phyloP scores from a whole-genome alignment of 37 sponge, comb jelly and placozoan genomes.

The Cladorhizidae sp. region DNA sequence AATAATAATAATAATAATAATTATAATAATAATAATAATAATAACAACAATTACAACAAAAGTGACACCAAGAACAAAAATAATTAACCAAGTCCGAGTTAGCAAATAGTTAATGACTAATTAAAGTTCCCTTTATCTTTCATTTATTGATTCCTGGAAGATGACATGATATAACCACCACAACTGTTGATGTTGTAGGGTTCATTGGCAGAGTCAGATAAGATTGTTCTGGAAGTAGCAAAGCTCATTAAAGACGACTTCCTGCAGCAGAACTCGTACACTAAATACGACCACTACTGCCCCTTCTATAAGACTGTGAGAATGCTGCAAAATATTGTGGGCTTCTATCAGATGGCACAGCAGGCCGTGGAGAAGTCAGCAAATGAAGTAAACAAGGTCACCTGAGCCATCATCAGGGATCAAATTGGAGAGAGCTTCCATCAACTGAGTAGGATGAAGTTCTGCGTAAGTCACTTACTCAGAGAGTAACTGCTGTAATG shows the following conservation, averaged over 20 bases:
- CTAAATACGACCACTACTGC: slow-evolving; percentile 91
- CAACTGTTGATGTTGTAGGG: slow-evolving; percentile 61
- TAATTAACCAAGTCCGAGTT: too few relatives aligned
- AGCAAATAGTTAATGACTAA: too few relatives aligned
- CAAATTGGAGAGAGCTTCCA: slow-evolving; percentile 76
- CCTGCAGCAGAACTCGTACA: slow-evolving; percentile 98
- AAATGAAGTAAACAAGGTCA: slow-evolving; percentile 88
- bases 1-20: too few relatives aligned
- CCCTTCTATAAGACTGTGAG: slow-evolving; percentile 99
- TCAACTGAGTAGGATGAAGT: slow-evolving; percentile 96
- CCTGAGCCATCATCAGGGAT: slow-evolving; percentile 94
- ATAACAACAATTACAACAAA: too few relatives aligned
- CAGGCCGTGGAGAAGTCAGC: slow-evolving; percentile 91
- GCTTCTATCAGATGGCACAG: slow-evolving; percentile 91
- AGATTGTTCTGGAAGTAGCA: slow-evolving; percentile 95
- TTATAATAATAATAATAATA: too few relatives aligned
- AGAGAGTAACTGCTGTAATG: not conserved
- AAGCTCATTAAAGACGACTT: slow-evolving; percentile 99
- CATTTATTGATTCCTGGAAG: too few relatives aligned
- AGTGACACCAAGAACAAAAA: too few relatives aligned
- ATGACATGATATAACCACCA: too few relatives aligned
- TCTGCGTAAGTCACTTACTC: slow-evolving; percentile 59
- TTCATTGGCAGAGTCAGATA: slow-evolving; percentile 95
- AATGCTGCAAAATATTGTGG: slow-evolving; percentile 93
- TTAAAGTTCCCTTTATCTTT: too few relatives aligned